Base-by-base conservation (phyloP, 2,888 invertebrate genomes). In the Acanthopleura granulata region DNA sequence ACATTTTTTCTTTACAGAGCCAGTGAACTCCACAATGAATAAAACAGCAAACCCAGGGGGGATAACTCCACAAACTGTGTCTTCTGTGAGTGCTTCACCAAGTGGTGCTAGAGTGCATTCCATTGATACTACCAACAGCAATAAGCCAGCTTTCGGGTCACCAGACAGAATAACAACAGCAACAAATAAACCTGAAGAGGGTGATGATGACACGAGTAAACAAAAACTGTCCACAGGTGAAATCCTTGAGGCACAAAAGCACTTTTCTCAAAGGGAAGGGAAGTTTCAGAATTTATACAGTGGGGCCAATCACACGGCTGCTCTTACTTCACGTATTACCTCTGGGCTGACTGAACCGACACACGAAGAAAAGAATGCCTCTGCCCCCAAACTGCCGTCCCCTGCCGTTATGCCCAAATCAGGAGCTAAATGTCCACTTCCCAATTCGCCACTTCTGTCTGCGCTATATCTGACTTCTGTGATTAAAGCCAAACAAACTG, bases 401-500 rank as follows among this genome's bases (percentile, higher is more conserved):
- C 66, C 66, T 27, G 15, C 29, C 25, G 25, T 66, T 18, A 27
- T 27, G 25, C 66, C 66, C 66, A 27, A 22, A 27, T 16, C 25
- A 12, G 22, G 22, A 27, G 29, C 29, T 16, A 66, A 66, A 27
- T 18, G 18, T 6, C 22, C 29, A 6, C 29, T 66, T 6, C 66
- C 66, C 6, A 66, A 66, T 25, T 66, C 66, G 18, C 66, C 66
- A 27, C 66, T 66, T 22, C 25, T 66, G 25, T 66, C 66, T 66
- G 66, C 66, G 18, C 14, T 66, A 14, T 66, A 66, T 27, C 25
- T 66, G 25, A 66, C 66, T 6, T 66, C 66, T 27, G 25, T 22
- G 29, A 22, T 66, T 14, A 22, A 27, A 27, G 27, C 22, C 22
- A 66, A 66, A 27, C 66, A 66, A 27, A 27, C 12, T 22, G 66